A percentile compares a stretch with the other conserved stretches of the same genome.
Evolutionary conservation across 2,888 invertebrate species (phyloP).

Genomic region (Augiades crinisus): DNA sequence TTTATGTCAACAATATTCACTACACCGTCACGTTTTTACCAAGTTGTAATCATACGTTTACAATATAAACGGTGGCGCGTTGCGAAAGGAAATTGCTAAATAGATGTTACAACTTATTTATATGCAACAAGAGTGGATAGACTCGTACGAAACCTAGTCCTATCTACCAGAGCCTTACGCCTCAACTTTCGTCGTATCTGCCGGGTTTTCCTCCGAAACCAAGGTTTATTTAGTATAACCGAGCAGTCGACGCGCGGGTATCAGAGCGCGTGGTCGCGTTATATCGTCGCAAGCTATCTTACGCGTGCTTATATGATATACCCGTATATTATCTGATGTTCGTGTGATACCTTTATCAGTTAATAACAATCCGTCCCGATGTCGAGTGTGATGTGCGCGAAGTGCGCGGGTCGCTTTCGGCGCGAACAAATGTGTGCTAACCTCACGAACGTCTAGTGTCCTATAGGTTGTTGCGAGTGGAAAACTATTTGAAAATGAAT

Average conservation of each 20-base stretch:
- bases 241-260: slow-evolving; percentile 37
- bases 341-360: slow-evolving; percentile 51
- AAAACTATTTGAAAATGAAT: slow-evolving; percentile 40
- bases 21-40: neutral
- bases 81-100: slow-evolving; percentile 17
- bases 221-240: slow-evolving; percentile 26
- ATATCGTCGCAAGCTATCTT: slow-evolving; percentile 25
- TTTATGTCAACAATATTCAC: too few species aligned
- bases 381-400: slow-evolving; percentile 35
- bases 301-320: slow-evolving; percentile 36
- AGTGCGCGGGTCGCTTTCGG: slow-evolving; percentile 44
- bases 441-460: too few species aligned
- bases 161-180: slow-evolving; percentile 28
- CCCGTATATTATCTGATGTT: slow-evolving; percentile 56
- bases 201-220: slow-evolving; percentile 36
- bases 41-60: too few species aligned
- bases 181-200: slow-evolving; percentile 30
- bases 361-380: slow-evolving; percentile 32
- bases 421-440: slow-evolving; percentile 32
- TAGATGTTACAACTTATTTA: slow-evolving; percentile 18
- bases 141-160: slow-evolving; percentile 19
- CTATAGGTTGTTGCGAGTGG: slow-evolving; percentile 22
- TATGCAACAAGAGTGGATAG: slow-evolving; percentile 19
- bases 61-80: neutral
- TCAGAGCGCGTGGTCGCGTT: slow-evolving; percentile 50